phyloP scores from a whole-genome alignment of 2,888 invertebrate species.

The Venusia cambrica region DNA sequence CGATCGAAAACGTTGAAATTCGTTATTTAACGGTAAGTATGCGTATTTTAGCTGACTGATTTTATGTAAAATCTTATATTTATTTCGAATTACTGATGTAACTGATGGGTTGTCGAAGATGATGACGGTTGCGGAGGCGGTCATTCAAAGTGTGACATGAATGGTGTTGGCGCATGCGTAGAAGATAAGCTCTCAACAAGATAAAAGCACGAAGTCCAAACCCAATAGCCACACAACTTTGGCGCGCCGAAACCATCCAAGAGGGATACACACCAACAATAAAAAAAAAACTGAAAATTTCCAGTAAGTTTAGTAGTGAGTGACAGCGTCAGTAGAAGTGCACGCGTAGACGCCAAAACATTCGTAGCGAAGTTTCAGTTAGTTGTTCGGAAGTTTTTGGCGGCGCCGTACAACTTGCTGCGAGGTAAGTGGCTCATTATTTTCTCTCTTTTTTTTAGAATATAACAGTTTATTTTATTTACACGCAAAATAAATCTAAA shows the following conservation, averaged over 20 bases:
- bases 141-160: constrained; percentile 74
- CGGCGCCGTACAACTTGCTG: constrained; percentile 37
- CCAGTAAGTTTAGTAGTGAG: constrained; percentile 30
- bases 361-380: constrained; percentile 47
- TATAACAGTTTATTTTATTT: too few species aligned
- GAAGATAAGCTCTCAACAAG: constrained; percentile 45
- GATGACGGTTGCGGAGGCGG: constrained; percentile 64
- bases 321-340: constrained; percentile 50
- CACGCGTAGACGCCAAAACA: constrained; percentile 34
- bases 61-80: constrained; percentile 6
- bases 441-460: constrained; percentile 33
- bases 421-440: constrained; percentile 42
- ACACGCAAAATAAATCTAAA: too few species aligned
- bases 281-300: constrained; percentile 17
- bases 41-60: too few species aligned
- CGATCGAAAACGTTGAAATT: too few species aligned
- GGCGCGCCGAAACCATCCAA: constrained; percentile 69
- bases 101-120: constrained; percentile 28
- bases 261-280: constrained; percentile 45
- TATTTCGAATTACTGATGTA: constrained; percentile 5
- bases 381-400: constrained; percentile 53
- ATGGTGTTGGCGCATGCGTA: constrained; percentile 65
- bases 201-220: constrained; percentile 70
- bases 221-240: constrained; percentile 71
- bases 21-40: too few species aligned